A percentile compares a stretch with the other conserved stretches of the same genome.
phyloP scores from a whole-genome alignment of 2,113 vertebrate species.

The Oryzias celebensis region DNA sequence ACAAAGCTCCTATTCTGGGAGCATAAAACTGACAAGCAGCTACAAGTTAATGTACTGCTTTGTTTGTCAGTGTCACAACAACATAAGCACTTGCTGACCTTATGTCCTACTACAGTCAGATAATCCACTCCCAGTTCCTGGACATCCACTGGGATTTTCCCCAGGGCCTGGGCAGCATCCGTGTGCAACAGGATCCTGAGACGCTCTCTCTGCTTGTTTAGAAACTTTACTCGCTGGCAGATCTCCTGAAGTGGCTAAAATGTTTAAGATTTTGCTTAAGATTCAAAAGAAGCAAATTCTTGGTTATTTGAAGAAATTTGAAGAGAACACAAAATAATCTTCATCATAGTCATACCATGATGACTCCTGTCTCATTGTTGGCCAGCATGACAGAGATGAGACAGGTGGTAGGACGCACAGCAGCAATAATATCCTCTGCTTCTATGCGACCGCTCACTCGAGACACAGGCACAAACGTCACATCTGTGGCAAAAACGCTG shows the following conservation, averaged over 20 bases:
- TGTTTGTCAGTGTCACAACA: background rate
- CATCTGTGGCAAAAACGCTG: constrained; percentile 68
- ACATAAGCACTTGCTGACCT: constrained; percentile 73
- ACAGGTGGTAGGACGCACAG: constrained; percentile 86
- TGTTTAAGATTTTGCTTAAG: constrained; percentile 11
- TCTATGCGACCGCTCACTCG: constrained; percentile 79
- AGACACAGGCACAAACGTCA: constrained; percentile 87
- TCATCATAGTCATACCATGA: constrained; percentile 84
- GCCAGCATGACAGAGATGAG: constrained; percentile 94
- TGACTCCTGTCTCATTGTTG: constrained; percentile 93
- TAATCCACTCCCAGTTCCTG: constrained; percentile 89
- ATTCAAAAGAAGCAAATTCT: background rate
- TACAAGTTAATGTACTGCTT: background rate
- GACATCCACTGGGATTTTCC: constrained; percentile 86
- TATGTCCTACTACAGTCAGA: constrained; percentile 94
- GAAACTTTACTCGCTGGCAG: constrained; percentile 70
- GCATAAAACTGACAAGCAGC: constrained; percentile 84
- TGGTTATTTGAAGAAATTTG: background rate
- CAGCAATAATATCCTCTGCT: constrained; percentile 83
- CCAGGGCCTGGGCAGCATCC: constrained; percentile 90
- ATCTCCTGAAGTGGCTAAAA: constrained; percentile 85
- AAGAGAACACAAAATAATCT: background rate
- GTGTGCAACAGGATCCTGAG: constrained; percentile 86
- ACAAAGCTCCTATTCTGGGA: constrained; percentile 88
- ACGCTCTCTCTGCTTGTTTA: constrained; percentile 66